Evolutionary conservation across 2,113 vertebrate genomes (phyloP).

Genomic region (Mormoops blainvillei): DNA sequence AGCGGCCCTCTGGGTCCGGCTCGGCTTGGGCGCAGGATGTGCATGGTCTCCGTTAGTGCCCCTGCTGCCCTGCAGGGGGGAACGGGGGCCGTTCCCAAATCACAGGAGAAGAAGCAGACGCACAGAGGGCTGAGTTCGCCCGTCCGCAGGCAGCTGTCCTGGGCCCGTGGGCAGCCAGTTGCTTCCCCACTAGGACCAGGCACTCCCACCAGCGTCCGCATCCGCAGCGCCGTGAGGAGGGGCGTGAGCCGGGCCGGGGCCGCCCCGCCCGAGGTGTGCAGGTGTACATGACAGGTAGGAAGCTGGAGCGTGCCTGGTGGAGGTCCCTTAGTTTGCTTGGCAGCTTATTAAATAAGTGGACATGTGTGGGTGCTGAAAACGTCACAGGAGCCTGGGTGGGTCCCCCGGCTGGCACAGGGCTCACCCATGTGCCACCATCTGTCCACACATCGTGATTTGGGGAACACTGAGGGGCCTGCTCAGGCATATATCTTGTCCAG

Average conservation of each 20-base stretch:
- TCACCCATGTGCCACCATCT: rapidly evolving
- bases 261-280: background rate
- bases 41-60: rapidly evolving
- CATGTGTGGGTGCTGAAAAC: background rate
- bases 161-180: rapidly evolving
- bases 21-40: rapidly evolving
- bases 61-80: background rate
- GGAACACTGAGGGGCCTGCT: no score
- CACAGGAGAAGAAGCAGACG: rapidly evolving
- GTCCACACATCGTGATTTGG: no score
- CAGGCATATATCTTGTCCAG: background rate
- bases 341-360: background rate
- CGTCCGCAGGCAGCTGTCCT: background rate
- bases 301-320: background rate
- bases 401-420: background rate
- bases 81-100: background rate
- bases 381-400: background rate
- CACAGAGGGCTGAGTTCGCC: background rate
- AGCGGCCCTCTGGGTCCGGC: background rate
- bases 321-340: background rate
- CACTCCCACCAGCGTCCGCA: rapidly evolving
- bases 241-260: background rate
- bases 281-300: background rate
- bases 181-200: background rate
- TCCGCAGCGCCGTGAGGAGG: rapidly evolving